Evolutionary conservation across 2,113 vertebrate species (phyloP), one percentile per base, ranked within the genome.

Genomic region (Lepus americanus): DNA sequence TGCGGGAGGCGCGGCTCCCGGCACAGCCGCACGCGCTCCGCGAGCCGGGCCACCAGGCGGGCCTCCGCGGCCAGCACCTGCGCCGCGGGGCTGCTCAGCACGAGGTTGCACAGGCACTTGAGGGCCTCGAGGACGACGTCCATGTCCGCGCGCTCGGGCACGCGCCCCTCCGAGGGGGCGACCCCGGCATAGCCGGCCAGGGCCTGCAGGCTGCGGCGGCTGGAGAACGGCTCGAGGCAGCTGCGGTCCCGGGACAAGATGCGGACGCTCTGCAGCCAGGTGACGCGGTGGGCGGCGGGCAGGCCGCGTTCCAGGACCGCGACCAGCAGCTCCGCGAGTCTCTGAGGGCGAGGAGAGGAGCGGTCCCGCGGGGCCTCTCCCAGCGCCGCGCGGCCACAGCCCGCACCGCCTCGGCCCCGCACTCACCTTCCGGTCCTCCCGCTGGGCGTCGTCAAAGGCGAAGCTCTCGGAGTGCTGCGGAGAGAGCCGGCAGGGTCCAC

Each of bases 31-130:
- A 99, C 97, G 4, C 99, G 99, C 97, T 98, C 97, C 0, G 99
- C 97, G 51, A 99, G 98, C 13, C 98, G 98, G 95, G 98, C 98
- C 89, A 99, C 98, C 53, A 99, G 97, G 74, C 97, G 98, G 8
- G 99, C 98, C 63, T 99, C 98, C 0, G 99, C 98, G 0, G 98
- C 98, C 83, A 98, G 98, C 97, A 97, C 98, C 98, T 99, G 99
- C 0, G 98, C 99, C 17, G 44, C 80, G 0, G 97, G 61, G 63
- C 98, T 99, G 98, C 99, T 99, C 77, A 99, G 98, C 92, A 99
- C 98, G 0, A 99, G 97, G 97, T 99, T 99, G 97, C 99, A 99
- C 80, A 99, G 98, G 90, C 99, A 99, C 96, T 99, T 99, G 36
- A 99, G 99, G 6, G 99, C 98, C 91, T 99, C 99, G 33, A 99